Base-by-base conservation (phyloP, 37 sponge, comb jelly and placozoan genomes). In the Theonella swinhoei region DNA sequence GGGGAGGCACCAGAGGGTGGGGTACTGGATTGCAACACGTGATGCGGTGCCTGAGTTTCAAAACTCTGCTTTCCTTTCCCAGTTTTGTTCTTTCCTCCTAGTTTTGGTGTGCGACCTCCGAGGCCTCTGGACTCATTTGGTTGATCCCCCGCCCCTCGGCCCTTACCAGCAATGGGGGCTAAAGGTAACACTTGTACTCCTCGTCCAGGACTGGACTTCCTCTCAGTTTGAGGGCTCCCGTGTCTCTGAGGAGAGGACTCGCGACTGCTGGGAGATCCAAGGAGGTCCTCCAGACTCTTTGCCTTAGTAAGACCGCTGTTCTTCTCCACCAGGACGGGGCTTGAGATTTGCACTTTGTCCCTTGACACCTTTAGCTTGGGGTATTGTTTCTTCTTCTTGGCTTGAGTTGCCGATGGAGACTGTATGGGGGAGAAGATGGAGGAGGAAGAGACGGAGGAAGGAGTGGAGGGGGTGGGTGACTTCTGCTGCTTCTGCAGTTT, bases 211-310 rank as follows among this genome's bases (percentile, higher is more conserved):
- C 54, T 47, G 54, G 54, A 7, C 54, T 47, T 47, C 54, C 54
- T 47, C 54, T 47, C 54, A 14, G 11, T 47, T 7, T 47, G 54
- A 47, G 54, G 54, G 14, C 54, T 47, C 54, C 54, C 54, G 54
- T 47, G 54, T 14, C 54, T 47, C 54, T 47, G 54, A 47, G 54
- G 54, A 47, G 54, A 47, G 7, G 54, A 47, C 14, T 47, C 54
- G 14, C 54, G 54, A 47, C 54, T 47, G 54, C 54, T 47, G 54
- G 54, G 11, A 17, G 54, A 7, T 20, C 80, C 42, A 11, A 87
- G 81, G 58, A 87, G 7, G 70, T 87, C 77, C 59, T 87, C 88
- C 39, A 87, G 3, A 29, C 88, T 87, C 66, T 75, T 75, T 8
- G 82, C 67, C 64, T 68, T 66, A 17, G 36, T 26, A 29, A 87